These are phyloP conservation scores for Amniataba percoides DNA, from an alignment of 2,797 vertebrate species.

Conservation along the genomic window DNA sequence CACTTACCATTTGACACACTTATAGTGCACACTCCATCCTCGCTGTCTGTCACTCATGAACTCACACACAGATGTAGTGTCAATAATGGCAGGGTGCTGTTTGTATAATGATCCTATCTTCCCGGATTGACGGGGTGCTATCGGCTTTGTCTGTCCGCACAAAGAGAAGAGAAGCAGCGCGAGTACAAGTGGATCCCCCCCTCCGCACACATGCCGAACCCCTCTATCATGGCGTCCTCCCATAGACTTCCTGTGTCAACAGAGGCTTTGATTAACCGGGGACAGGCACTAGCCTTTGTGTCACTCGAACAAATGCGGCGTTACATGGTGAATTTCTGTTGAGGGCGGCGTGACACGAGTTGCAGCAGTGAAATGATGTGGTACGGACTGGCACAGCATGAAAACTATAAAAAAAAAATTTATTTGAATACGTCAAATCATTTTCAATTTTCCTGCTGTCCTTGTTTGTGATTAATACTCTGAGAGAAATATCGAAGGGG, in stretches of 20 bases:
- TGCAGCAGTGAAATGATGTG: conserved; percentile 36
- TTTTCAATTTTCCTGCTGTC: conserved; percentile 46
- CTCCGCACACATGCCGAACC: conserved; percentile 6
- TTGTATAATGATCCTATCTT: conserved; percentile 76
- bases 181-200: conserved; percentile 57
- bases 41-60: conserved; percentile 32
- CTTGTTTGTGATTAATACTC: conserved; percentile 55
- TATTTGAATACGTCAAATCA: conserved; percentile 45
- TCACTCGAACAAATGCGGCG: conserved; percentile 45
- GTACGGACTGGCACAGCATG: conserved; percentile 12
- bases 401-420: conserved; percentile 43
- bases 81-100: conserved; percentile 70
- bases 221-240: conserved; percentile 56
- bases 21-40: conserved; percentile 23
- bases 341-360: neutral
- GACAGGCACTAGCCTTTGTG: conserved; percentile 48
- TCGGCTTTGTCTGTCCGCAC: conserved; percentile 73
- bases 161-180: conserved; percentile 65
- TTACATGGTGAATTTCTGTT: conserved; percentile 31
- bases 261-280: conserved; percentile 70
- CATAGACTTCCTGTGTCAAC: conserved; percentile 79
- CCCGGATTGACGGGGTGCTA: conserved; percentile 62
- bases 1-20: conserved; percentile 31
- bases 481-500: neutral
- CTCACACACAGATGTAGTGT: conserved; percentile 54